Conservation (phyloP, 1,140 invertebrate species). For the Drosophila azteca region DNA sequence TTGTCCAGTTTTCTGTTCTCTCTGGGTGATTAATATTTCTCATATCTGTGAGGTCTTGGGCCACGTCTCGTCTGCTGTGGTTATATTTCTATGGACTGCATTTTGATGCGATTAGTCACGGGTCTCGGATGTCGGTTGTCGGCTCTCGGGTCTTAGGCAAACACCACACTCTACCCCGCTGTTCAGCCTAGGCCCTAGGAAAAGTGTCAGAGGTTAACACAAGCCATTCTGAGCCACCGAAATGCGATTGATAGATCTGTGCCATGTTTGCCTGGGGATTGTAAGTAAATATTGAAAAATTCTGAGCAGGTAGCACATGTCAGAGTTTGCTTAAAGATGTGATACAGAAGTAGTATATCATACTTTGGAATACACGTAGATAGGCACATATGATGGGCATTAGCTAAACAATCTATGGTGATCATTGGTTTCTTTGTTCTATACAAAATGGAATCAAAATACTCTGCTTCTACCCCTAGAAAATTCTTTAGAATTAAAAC, state of each 20-base stretch:
- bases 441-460: neutral
- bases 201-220: constrained; percentile 16
- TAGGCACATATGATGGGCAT: constrained; percentile 13
- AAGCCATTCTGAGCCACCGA: neutral
- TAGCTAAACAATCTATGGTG: neutral
- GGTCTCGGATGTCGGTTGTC: neutral
- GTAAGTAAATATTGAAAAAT: constrained; percentile 17
- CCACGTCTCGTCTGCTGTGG: constrained; percentile 2
- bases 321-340: constrained; percentile 6
- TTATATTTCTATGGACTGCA: constrained; percentile 34
- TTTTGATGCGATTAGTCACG: constrained; percentile 66
- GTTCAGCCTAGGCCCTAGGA: constrained; percentile 2
- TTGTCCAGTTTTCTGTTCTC: constrained; percentile 6
- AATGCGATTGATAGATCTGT: constrained; percentile 5
- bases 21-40: constrained; percentile 45
- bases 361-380: constrained; percentile 12
- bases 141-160: constrained; percentile 1
- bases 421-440: too few relatives aligned
- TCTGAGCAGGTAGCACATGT: constrained; percentile 6
- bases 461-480: neutral
- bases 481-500: neutral
- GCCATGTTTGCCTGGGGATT: neutral
- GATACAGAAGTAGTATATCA: constrained; percentile 6
- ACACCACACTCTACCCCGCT: neutral
- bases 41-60: neutral